Evolutionary conservation across 2,797 vertebrate genomes (phyloP).

Genomic region (Poecilia picta): DNA sequence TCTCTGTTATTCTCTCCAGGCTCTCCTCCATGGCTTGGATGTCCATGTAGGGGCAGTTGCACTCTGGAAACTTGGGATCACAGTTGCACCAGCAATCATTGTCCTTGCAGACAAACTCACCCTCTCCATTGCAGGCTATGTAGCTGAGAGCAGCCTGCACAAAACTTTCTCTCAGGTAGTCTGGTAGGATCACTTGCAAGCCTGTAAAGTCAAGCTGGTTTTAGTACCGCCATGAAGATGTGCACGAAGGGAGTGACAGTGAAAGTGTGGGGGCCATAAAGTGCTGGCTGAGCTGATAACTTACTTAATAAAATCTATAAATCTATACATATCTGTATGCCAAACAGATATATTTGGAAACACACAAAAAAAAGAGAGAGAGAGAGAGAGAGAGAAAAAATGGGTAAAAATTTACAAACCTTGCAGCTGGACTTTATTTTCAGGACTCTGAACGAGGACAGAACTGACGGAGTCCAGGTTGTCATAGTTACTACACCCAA

Average conservation of each 20-base stretch:
- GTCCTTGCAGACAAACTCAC: constrained; percentile 92
- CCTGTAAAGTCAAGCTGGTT: constrained; percentile 75
- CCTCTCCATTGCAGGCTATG: constrained; percentile 96
- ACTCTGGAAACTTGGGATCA: constrained; percentile 90
- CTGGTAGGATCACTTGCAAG: constrained; percentile 93
- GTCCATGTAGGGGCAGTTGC: constrained; percentile 97
- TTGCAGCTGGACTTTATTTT: constrained; percentile 98
- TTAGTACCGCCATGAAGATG: constrained; percentile 42
- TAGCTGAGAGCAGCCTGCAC: constrained; percentile 95
- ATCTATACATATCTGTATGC: constrained; percentile 12
- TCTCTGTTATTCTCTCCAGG: constrained; percentile 90
- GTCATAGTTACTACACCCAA: constrained; percentile 99
- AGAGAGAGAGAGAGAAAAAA: neutral
- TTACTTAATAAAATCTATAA: constrained; percentile 24
- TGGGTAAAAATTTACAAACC: constrained; percentile 80
- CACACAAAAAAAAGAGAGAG: too few relatives aligned
- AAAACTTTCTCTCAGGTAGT: constrained; percentile 92
- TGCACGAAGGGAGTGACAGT: constrained; percentile 28
- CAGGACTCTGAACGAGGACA: constrained; percentile 97
- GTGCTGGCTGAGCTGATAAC: constrained; percentile 17
- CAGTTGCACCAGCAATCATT: constrained; percentile 97
- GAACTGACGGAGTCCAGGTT: constrained; percentile 99
- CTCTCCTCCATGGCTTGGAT: constrained; percentile 97
- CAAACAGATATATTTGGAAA: neutral
- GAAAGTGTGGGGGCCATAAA: constrained; percentile 5